Percentiles rank a stretch among this genome's conserved stretches.
Evolutionary conservation across 2,113 vertebrate species (phyloP).

Genomic region (Pogonocichla stellata): DNA sequence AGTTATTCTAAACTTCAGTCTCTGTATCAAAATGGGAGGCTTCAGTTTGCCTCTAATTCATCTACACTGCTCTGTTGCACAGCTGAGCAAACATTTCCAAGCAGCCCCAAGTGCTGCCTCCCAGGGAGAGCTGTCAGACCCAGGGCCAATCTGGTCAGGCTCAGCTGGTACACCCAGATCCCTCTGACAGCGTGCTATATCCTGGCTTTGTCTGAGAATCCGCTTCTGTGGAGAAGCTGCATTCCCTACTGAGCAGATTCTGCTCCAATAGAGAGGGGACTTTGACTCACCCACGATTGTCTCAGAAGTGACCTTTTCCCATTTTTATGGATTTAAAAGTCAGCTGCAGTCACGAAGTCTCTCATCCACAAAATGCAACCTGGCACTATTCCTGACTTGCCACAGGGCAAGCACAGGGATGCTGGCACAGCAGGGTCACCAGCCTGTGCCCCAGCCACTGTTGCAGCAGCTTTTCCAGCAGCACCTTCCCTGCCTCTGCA

Average conservation of each 20-base stretch:
- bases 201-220: background rate
- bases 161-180: background rate
- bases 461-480: background rate
- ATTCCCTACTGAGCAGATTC: conserved; percentile 19
- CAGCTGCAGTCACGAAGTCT: background rate
- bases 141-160: background rate
- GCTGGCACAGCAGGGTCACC: background rate
- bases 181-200: background rate
- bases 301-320: background rate
- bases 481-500: background rate
- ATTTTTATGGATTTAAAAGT: background rate
- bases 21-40: background rate
- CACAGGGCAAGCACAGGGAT: background rate
- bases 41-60: background rate
- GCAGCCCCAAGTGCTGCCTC: background rate
- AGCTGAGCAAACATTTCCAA: background rate
- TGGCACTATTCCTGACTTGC: background rate
- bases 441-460: background rate
- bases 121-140: background rate
- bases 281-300: background rate
- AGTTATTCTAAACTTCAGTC: background rate
- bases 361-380: background rate
- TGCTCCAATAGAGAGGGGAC: background rate
- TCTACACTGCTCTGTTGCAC: background rate
- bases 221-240: background rate